Evolutionary conservation across 2,797 vertebrate genomes (phyloP).

Genomic region (Muscicapa comitata): DNA sequence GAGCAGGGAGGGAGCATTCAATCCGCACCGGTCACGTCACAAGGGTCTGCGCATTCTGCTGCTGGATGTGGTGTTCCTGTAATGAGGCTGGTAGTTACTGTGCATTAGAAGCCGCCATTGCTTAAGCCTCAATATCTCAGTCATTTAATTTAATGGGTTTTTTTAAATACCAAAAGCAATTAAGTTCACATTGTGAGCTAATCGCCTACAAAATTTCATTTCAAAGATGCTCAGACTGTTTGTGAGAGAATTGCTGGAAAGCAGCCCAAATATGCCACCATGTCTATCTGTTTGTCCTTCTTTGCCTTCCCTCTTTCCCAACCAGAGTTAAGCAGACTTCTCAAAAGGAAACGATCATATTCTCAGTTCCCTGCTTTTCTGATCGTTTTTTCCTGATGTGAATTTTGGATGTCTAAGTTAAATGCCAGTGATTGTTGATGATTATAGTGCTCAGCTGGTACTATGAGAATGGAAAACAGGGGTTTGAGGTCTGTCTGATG

Average conservation of each 20-base stretch:
- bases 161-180: constrained; percentile 72
- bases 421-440: background rate
- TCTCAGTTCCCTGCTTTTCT: background rate
- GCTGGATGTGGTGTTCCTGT: background rate
- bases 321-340: background rate
- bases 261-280: background rate
- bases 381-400: background rate
- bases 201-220: constrained; percentile 69
- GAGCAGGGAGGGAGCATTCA: background rate
- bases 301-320: background rate
- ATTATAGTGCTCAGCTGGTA: background rate
- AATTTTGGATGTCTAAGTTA: background rate
- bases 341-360: background rate
- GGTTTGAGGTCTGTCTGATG: background rate
- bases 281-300: background rate
- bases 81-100: constrained; percentile 58
- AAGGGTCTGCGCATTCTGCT: background rate
- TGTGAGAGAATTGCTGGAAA: constrained; percentile 45
- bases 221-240: constrained; percentile 55
- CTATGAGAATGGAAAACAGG: background rate
- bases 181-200: constrained; percentile 70
- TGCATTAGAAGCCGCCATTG: constrained; percentile 54
- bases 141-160: constrained; percentile 67
- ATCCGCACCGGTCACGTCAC: background rate
- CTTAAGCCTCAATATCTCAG: constrained; percentile 63